Percentiles rank a stretch among this genome's conserved stretches.
Evolutionary conservation across 2,797 vertebrate genomes (phyloP).

Genomic region (Hydrophis major): DNA sequence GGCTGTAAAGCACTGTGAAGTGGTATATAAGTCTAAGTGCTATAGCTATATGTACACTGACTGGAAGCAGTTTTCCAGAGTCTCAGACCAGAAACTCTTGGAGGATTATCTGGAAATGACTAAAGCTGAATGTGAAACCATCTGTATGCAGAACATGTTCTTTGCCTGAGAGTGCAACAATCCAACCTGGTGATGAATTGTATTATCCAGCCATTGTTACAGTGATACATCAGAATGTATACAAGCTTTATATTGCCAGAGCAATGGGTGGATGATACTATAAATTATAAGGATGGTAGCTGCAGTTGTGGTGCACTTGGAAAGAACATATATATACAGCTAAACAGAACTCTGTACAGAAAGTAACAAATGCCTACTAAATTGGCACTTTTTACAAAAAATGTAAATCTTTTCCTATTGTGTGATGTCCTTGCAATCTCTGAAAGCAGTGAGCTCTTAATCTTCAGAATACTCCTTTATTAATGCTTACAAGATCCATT

Average conservation of each 20-base stretch:
- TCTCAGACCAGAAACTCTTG: not conserved
- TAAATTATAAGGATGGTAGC: not conserved
- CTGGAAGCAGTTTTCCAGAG: not conserved
- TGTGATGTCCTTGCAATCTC: not conserved
- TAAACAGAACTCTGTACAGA: not conserved
- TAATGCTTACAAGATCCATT: constrained; percentile 27
- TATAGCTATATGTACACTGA: not conserved
- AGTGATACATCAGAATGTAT: not conserved
- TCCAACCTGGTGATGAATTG: not conserved
- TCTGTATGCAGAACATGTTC: not conserved
- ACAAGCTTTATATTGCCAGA: not conserved
- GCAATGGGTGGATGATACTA: not conserved
- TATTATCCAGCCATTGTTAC: not conserved
- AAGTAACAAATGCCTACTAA: not conserved
- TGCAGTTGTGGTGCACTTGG: not conserved
- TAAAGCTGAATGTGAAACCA: not conserved
- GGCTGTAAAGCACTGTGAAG: not conserved
- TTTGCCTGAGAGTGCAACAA: not conserved
- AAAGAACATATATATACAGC: not conserved
- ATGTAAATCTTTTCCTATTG: not conserved
- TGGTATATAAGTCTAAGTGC: too few relatives aligned
- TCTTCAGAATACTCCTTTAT: constrained; percentile 31
- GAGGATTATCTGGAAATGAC: not conserved
- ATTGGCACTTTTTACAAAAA: not conserved
- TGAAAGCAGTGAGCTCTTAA: constrained; percentile 10